Conservation (phyloP, 2,113 vertebrate genomes). For the Gila orcuttii region DNA sequence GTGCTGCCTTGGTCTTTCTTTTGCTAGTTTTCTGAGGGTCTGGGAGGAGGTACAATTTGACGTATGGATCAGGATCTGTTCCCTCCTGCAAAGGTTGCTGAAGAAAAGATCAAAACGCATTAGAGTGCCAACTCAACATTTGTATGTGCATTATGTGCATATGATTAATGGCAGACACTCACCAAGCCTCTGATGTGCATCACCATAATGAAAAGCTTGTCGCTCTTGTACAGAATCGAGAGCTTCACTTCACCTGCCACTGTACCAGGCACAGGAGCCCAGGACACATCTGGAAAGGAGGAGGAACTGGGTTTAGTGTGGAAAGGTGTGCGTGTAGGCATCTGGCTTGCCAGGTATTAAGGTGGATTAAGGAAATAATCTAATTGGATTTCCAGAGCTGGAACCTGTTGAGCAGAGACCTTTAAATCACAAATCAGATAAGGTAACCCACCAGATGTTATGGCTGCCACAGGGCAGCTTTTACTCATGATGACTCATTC, state of each 20-base stretch:
- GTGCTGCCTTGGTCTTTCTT: slow-evolving; percentile 95
- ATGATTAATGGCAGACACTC: slow-evolving; percentile 63
- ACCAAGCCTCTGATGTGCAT: slow-evolving; percentile 96
- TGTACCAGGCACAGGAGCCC: slow-evolving; percentile 82
- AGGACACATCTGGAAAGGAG: slow-evolving; percentile 77
- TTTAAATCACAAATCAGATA: slow-evolving; percentile 21
- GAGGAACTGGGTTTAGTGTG: background rate
- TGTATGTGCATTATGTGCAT: background rate
- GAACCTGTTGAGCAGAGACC: background rate
- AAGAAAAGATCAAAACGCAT: slow-evolving; percentile 5
- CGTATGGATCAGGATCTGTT: slow-evolving; percentile 93
- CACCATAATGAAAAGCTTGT: slow-evolving; percentile 97
- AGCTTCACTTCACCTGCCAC: slow-evolving; percentile 92
- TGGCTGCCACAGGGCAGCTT: background rate
- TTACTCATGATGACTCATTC: slow-evolving; percentile 14
- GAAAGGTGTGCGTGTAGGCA: background rate
- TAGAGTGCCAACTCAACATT: background rate
- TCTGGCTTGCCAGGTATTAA: background rate
- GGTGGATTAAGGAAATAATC: slow-evolving; percentile 1
- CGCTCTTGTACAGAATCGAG: slow-evolving; percentile 92
- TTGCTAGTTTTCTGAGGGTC: slow-evolving; percentile 97
- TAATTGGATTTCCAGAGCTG: slow-evolving; percentile 18
- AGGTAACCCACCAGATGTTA: background rate
- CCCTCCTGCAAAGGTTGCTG: slow-evolving; percentile 90
- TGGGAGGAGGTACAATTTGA: slow-evolving; percentile 94